Conservation (phyloP, 2,888 invertebrate genomes). For the Lamellibrachia satsuma region DNA sequence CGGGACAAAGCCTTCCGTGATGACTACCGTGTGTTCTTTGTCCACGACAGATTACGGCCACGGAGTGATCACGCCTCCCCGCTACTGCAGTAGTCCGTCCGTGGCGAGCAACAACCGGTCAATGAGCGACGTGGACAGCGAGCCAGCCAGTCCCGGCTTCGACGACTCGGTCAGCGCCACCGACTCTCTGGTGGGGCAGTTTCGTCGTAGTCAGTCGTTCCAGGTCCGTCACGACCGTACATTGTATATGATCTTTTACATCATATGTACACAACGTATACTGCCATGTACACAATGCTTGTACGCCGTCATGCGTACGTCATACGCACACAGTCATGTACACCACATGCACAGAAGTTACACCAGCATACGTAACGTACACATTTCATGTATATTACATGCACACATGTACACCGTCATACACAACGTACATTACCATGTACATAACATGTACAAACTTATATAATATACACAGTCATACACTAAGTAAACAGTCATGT, state of each 20-base stretch:
- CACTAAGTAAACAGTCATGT: not conserved
- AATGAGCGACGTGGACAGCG: not conserved
- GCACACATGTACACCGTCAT: not conserved
- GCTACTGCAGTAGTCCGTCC: constrained; percentile 5
- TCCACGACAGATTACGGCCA: not conserved
- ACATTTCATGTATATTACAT: not conserved
- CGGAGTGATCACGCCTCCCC: not conserved
- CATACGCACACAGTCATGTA: no score
- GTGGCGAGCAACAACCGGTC: not conserved
- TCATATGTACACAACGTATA: not conserved
- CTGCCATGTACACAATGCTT: no score
- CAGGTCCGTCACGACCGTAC: not conserved
- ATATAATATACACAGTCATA: not conserved
- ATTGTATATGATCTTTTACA: not conserved
- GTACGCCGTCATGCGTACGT: no score
- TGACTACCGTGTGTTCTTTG: not conserved
- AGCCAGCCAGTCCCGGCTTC: not conserved
- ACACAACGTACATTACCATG: not conserved
- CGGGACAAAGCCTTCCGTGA: not conserved
- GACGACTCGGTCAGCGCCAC: not conserved
- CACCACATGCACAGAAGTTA: not conserved
- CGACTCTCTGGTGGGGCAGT: not conserved
- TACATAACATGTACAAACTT: not conserved
- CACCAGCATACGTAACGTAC: not conserved
- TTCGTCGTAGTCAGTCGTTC: not conserved